phyloP scores from a whole-genome alignment of 2,888 invertebrate species.

The Aspidiotus destructor region DNA sequence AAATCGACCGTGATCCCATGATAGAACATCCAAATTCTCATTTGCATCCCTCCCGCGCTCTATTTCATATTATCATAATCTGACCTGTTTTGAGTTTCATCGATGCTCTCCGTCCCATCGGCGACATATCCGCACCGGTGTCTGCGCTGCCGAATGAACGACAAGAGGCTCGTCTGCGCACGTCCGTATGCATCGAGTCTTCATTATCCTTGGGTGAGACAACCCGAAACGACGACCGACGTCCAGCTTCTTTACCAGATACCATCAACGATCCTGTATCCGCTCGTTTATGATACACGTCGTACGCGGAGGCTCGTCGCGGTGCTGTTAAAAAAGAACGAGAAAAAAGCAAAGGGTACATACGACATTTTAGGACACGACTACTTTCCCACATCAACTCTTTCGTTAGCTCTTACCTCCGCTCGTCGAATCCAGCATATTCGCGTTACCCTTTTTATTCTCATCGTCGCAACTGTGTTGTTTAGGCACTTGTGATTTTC shows the following conservation, averaged over 20 bases:
- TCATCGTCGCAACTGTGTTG: constrained; percentile 82
- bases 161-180: constrained; percentile 8
- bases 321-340: constrained; percentile 47
- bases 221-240: constrained; percentile 44
- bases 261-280: constrained; percentile 12
- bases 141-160: constrained; percentile 5
- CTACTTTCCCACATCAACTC: not conserved
- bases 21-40: no score
- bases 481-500: constrained; percentile 55
- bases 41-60: not conserved
- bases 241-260: constrained; percentile 36
- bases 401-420: constrained; percentile 10
- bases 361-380: not conserved
- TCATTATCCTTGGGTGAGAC: constrained; percentile 37
- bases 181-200: constrained; percentile 22
- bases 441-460: constrained; percentile 32
- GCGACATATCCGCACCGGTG: not conserved
- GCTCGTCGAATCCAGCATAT: constrained; percentile 18
- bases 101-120: constrained; percentile 16
- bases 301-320: constrained; percentile 72
- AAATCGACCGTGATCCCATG: no score
- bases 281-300: constrained; percentile 48
- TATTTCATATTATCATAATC: not conserved
- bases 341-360: not conserved
- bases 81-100: constrained; percentile 8